Conservation (phyloP, 2,797 vertebrate species). For the Cichlasoma orientale region DNA sequence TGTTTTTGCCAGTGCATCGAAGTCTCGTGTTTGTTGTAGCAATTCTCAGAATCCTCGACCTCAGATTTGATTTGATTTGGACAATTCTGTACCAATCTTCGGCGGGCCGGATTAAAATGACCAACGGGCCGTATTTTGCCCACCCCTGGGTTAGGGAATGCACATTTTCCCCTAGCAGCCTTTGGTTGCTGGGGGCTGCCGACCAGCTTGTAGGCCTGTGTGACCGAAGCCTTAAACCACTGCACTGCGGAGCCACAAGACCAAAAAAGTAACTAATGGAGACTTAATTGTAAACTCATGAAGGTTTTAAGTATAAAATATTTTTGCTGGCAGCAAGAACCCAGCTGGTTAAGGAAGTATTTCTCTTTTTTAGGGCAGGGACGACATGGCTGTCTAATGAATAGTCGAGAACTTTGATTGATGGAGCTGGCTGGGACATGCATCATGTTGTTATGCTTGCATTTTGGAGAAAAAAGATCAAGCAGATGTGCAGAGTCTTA, state of each 20-base stretch:
- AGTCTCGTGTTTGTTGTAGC: too few relatives aligned
- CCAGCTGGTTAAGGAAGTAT: too few relatives aligned
- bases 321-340: background rate
- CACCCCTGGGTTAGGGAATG: rapidly evolving
- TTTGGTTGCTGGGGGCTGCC: too few relatives aligned
- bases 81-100: too few relatives aligned
- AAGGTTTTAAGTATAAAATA: rapidly evolving
- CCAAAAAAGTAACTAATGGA: background rate
- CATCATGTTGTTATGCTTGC: background rate
- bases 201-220: rapidly evolving
- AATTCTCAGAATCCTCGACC: too few relatives aligned
- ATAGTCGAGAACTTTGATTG: background rate
- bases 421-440: background rate
- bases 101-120: too few relatives aligned
- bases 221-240: background rate
- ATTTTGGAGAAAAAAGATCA: background rate
- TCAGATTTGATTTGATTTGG: too few relatives aligned
- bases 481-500: background rate
- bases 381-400: background rate
- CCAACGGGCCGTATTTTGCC: too few relatives aligned
- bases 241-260: background rate
- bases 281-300: rapidly evolving
- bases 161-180: rapidly evolving
- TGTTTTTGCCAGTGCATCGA: too few relatives aligned
- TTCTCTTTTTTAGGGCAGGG: background rate